A percentile compares a stretch with the other conserved stretches of the same genome.
phyloP scores from a whole-genome alignment of 2,888 invertebrate genomes.

The Leucophenga maculata region DNA sequence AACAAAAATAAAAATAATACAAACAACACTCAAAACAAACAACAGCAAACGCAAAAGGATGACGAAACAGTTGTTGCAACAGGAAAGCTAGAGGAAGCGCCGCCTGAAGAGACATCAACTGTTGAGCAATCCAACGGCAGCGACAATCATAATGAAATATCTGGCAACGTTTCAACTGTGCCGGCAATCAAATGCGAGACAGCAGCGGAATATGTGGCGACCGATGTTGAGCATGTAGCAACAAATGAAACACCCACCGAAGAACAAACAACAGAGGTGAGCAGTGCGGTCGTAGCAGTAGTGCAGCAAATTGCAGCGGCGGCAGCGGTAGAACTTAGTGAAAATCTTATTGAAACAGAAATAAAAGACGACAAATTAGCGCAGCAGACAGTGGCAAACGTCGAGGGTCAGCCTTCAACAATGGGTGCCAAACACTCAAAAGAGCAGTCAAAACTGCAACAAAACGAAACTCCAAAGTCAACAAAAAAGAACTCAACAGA shows the following conservation, averaged over 20 bases:
- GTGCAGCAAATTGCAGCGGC: constrained; percentile 27
- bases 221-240: not conserved
- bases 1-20: constrained; percentile 62
- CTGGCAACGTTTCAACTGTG: constrained; percentile 61
- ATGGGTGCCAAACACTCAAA: constrained; percentile 56
- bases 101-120: not conserved
- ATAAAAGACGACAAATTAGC: not conserved
- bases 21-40: constrained; percentile 50
- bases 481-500: not conserved
- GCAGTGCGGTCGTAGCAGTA: not conserved
- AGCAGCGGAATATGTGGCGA: constrained; percentile 30
- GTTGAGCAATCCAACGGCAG: constrained; percentile 4
- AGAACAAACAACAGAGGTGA: constrained; percentile 32
- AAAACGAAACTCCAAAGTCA: constrained; percentile 27
- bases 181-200: constrained; percentile 42
- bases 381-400: constrained; percentile 18
- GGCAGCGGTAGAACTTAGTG: constrained; percentile 24
- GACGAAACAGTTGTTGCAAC: constrained; percentile 24
- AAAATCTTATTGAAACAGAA: constrained; percentile 7
- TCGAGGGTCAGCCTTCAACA: constrained; percentile 4
- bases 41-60: constrained; percentile 32
- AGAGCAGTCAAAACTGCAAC: constrained; percentile 27
- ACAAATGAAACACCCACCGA: constrained; percentile 17
- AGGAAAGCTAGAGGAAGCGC: constrained; percentile 11
- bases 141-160: constrained; percentile 50